These are phyloP conservation scores for Pristionchus maxplancki DNA, from an alignment of 2,888 invertebrate genomes.

Conservation along the genomic window DNA sequence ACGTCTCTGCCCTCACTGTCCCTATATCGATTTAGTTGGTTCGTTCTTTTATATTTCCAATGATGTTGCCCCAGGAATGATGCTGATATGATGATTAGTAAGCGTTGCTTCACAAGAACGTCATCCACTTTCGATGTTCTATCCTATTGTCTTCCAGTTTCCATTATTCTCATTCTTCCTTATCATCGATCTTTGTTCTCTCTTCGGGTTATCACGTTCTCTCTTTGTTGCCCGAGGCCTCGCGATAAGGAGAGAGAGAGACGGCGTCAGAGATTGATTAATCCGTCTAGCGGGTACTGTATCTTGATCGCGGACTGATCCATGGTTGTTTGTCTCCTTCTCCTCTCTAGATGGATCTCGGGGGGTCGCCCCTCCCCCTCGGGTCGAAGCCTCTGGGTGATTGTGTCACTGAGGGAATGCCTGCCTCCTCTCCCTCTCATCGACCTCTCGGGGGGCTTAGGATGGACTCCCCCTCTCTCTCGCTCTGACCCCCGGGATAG, in stretches of 20 bases:
- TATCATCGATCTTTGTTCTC: constrained; percentile 19
- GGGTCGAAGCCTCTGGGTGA: constrained; percentile 21
- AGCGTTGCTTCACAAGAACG: background rate
- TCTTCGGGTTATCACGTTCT: constrained; percentile 8
- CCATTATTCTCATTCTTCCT: background rate
- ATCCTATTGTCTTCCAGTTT: constrained; percentile 11
- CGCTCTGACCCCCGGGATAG: constrained; percentile 39
- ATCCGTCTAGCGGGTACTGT: background rate
- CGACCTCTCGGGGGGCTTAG: background rate
- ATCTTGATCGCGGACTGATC: background rate
- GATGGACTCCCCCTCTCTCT: background rate
- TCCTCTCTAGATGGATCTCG: background rate
- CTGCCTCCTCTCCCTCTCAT: background rate
- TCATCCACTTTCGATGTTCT: constrained; percentile 19
- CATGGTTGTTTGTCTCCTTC: background rate
- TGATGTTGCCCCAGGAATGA: background rate
- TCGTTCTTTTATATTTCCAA: background rate
- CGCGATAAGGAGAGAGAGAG: background rate
- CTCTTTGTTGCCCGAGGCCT: constrained; percentile 37
- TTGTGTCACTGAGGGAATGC: constrained; percentile 37
- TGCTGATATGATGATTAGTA: background rate
- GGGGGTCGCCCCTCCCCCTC: background rate
- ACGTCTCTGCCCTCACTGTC: background rate
- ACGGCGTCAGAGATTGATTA: background rate
- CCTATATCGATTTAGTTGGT: background rate